Evolutionary conservation across 2,797 vertebrate species (phyloP).

Genomic region (Falco peregrinus): DNA sequence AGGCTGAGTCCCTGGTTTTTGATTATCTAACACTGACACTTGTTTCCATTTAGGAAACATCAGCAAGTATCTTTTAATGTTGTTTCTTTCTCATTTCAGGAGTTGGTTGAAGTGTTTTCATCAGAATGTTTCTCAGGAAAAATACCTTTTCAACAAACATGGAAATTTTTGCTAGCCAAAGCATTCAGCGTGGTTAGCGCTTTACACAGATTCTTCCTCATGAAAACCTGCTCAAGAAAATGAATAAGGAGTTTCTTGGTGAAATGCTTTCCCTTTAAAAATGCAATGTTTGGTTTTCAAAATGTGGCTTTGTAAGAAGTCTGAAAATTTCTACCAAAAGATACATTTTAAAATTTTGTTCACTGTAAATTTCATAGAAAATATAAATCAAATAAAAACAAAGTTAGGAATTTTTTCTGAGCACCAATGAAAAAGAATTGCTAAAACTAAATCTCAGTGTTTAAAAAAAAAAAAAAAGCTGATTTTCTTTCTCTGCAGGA

Average conservation of each 20-base stretch:
- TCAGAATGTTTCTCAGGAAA: not conserved
- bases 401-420: not conserved
- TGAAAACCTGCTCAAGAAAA: constrained; percentile 16
- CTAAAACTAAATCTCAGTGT: not conserved
- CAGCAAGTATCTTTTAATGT: not conserved
- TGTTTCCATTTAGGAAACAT: not conserved
- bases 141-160: not conserved
- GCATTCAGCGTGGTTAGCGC: not conserved
- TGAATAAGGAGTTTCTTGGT: not conserved
- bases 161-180: not conserved
- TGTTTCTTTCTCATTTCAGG: constrained; percentile 12
- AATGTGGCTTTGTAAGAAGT: not conserved
- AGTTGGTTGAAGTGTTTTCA: not conserved
- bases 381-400: not conserved
- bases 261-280: not conserved
- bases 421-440: not conserved
- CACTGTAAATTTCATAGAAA: not conserved
- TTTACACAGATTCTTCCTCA: not conserved
- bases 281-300: not conserved
- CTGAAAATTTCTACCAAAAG: not conserved
- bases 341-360: not conserved
- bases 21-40: not conserved
- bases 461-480: not conserved
- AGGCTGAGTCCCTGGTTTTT: not conserved
- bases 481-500: not conserved